phyloP scores from a whole-genome alignment of 1,140 invertebrate genomes.

The Paraescarpia echinospica region DNA sequence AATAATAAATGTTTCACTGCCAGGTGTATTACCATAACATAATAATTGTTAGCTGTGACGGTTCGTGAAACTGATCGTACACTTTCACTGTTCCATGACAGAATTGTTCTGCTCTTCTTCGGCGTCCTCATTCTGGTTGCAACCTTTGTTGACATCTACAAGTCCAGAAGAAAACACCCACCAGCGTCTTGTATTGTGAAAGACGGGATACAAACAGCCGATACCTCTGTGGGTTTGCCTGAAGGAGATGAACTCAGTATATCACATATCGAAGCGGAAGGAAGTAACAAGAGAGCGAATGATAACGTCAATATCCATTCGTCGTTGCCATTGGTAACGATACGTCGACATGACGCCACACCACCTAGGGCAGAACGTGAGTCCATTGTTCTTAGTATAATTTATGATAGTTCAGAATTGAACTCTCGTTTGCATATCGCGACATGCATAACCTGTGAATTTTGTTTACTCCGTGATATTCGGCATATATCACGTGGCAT shows the following conservation, averaged over 20 bases:
- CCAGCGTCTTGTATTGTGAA: neutral
- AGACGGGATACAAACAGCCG: neutral
- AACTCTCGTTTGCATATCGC: neutral
- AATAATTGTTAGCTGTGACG: too few species aligned
- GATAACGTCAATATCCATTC: neutral
- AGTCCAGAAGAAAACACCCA: neutral
- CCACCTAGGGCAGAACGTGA: neutral
- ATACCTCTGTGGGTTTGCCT: neutral
- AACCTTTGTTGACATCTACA: neutral
- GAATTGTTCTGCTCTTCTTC: neutral
- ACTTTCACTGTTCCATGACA: neutral
- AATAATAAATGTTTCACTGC: too few species aligned
- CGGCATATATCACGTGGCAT: too few species aligned
- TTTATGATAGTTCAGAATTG: neutral
- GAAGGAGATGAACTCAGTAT: neutral
- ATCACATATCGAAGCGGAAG: neutral
- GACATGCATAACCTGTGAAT: too few species aligned
- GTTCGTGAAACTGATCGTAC: too few species aligned
- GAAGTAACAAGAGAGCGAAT: neutral
- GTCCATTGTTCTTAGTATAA: neutral
- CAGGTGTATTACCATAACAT: too few species aligned
- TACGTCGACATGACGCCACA: neutral
- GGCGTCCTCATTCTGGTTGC: neutral
- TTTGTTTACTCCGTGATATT: too few species aligned
- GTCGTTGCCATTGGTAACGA: neutral